These are phyloP conservation scores for Sinopyrophorus schimmeli DNA, from an alignment of 2,888 invertebrate species.

Conservation along the genomic window DNA sequence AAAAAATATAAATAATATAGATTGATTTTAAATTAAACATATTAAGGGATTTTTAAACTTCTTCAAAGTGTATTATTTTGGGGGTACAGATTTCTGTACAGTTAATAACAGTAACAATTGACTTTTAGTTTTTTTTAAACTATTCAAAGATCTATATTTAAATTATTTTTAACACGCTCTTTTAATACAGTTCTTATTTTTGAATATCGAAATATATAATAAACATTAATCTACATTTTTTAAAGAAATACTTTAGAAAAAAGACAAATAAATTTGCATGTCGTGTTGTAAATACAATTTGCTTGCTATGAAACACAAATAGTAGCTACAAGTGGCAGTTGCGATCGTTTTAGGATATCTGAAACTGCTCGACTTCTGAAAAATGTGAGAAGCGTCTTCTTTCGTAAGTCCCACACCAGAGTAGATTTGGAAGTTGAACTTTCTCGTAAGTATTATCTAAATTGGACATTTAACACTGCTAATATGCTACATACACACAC, in stretches of 20 bases:
- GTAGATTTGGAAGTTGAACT: conserved; percentile 87
- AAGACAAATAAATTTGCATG: too few species aligned
- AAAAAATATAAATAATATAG: background rate
- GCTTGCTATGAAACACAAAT: conserved; percentile 13
- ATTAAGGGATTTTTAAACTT: too few species aligned
- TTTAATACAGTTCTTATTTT: too few species aligned
- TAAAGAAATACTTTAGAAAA: too few species aligned
- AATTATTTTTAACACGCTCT: too few species aligned
- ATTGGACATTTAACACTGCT: conserved; percentile 14
- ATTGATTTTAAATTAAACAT: conserved; percentile 3
- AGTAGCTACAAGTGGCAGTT: conserved; percentile 38
- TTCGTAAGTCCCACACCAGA: conserved; percentile 75
- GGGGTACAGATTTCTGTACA: too few species aligned
- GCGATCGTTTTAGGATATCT: conserved; percentile 78
- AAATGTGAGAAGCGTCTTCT: conserved; percentile 92
- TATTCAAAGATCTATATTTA: too few species aligned
- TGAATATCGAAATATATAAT: too few species aligned
- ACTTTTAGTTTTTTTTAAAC: too few species aligned
- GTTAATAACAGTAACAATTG: too few species aligned
- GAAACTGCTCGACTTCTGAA: conserved; percentile 96
- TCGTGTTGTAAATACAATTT: conserved; percentile 15
- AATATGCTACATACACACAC: conserved; percentile 8
- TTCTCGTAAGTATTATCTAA: conserved; percentile 77
- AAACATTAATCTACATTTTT: too few species aligned
- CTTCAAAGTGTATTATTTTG: too few species aligned